Base-by-base conservation (phyloP, 2,113 vertebrate species). In the Centropus bengalensis region DNA sequence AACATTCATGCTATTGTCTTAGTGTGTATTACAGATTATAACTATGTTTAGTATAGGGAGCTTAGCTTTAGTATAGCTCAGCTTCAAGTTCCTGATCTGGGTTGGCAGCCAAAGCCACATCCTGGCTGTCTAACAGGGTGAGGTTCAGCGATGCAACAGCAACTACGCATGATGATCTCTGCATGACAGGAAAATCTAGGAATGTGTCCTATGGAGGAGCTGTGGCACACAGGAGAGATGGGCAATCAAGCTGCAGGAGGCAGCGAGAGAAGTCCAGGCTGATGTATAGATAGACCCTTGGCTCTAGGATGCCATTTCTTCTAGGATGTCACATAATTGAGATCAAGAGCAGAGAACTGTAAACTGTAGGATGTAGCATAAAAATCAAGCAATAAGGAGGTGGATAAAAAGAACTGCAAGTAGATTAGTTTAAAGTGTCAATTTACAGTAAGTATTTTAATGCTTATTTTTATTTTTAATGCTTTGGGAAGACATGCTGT, bases 401-500 rank as follows among this genome's bases (percentile, higher is more conserved):
- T 78, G 30, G 82, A 79, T 86, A 54, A 69, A 84, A 85, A 82
- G 19, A 78, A 28, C 30, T 45, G 27, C 21, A 49, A 86, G 81
- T 24, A 56, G 38, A 23, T 69, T 33, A 18, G 16, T 92, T 93
- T 79, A 62, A 93, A 86, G 58, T 3, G 6, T 62, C 6, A 6
- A 10, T 82, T 95, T 92, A 42, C 21, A 75, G 27, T 54, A 76
- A 62, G 66, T 79, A 3, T 75, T 79, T 76, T 47, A 73, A 77
- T 68, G 11, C 44, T 83, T 44, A 36, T 62, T 67, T 87, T 78
- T 47, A 18, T 68, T 67, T 83, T 78, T 47, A 19, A 67, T 85
- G 58, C 28, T 82, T 91, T 89, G 45, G 76, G 42, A 38, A 95
- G 80, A 68, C 58, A 59, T 89, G 63, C 36, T 95, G 66, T 67